phyloP scores from a whole-genome alignment of 2,113 vertebrate species.

The Nycticryphes semicollaris region DNA sequence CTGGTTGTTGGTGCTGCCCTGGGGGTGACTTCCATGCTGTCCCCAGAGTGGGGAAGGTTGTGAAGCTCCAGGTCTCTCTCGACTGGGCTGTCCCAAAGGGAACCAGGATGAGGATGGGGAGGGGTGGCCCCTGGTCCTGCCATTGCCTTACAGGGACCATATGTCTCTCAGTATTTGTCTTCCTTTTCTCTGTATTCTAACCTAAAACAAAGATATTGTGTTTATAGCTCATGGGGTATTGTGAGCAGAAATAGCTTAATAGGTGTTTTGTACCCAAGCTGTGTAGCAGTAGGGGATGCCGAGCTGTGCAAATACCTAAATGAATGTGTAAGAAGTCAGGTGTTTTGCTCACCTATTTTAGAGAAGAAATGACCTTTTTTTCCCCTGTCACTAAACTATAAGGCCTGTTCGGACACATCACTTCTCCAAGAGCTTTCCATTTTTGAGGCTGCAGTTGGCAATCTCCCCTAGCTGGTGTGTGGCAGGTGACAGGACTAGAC shows the following conservation, averaged over 20 bases:
- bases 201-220: background rate
- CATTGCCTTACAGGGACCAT: background rate
- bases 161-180: background rate
- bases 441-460: background rate
- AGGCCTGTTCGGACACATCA: background rate
- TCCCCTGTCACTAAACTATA: background rate
- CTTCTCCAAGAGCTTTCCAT: background rate
- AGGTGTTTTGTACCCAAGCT: background rate
- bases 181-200: background rate
- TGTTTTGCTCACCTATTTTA: background rate
- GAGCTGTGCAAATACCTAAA: background rate
- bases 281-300: background rate
- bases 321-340: background rate
- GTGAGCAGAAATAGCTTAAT: background rate
- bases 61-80: background rate
- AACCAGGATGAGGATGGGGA: background rate
- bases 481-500: background rate
- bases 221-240: background rate
- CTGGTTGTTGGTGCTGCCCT: background rate
- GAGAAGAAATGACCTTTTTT: background rate
- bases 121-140: background rate
- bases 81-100: background rate
- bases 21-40: background rate
- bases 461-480: accelerated
- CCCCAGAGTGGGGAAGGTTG: background rate